Evolutionary conservation across 1,140 invertebrate genomes (phyloP), one percentile per base, ranked within the genome.

Genomic region (Ylistrum balloti): DNA sequence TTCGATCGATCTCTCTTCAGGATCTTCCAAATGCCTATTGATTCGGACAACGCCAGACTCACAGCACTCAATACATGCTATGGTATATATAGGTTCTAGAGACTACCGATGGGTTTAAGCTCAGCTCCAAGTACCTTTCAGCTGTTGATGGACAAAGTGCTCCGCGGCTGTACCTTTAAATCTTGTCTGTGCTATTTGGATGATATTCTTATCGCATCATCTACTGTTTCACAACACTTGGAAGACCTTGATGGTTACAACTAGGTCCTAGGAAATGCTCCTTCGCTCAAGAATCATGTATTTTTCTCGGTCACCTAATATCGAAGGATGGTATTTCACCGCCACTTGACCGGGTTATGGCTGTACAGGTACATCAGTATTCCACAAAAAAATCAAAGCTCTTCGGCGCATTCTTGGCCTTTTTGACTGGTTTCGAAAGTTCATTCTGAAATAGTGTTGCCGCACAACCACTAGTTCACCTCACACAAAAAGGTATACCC

Each of bases 41-140:
- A 38, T 13, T 38, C 35, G 5, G 35, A 38, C 35, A 38, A 13
- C 35, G 13, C 35, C 35, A 38, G 35, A 38, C 35, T 38, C 5
- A 38, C 35, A 38, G 35, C 35, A 38, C 13, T 87, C n/a, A n/a
- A n/a, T n/a, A n/a, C n/a, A n/a, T n/a, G n/a, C n/a, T n/a, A n/a
- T n/a, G n/a, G n/a, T n/a, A n/a, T n/a, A n/a, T n/a, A n/a, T 34
- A 90, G 90, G 89, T 91, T 92, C 87, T 86, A 88, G 20, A 33
- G 87, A 74, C 89, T 90, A 0, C 91, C 91, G 9, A 90, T 91
- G 35, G 35, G 35, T 38, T 38, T 38, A 13, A 38, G 35, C 13
- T 38, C 35, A 7, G 35, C 35, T 7, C 87, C 87, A n/a, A n/a
- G n/a, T n/a, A n/a, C n/a, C n/a, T n/a, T n/a, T n/a, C n/a, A n/a